Evolutionary conservation across 2,797 vertebrate genomes (phyloP), one percentile per base, ranked within the genome.

Genomic region (Gallinago nigripennis): DNA sequence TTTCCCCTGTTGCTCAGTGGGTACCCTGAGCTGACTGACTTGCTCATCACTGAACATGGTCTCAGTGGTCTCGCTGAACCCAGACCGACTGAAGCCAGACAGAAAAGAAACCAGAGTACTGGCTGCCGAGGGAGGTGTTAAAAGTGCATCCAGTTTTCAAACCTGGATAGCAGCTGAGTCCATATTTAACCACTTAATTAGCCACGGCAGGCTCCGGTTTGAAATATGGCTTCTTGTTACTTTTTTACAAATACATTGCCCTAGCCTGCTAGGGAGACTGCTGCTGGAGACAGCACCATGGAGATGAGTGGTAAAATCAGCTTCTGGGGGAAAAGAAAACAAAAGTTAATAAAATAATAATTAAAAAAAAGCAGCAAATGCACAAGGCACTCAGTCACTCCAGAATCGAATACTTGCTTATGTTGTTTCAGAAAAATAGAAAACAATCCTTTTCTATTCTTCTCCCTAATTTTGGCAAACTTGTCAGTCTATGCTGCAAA

Each of bases 181-280:
- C 51, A 4, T 80, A 73, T 88, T 88, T 90, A 92, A 95, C 77
- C 48, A 92, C 17, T 51, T 92, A 79, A 88, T 95, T 88, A 95
- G 35, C 48, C 20, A 37, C 70, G 70, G 48, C 81, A 86, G 58
- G 73, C 43, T 92, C 21, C 0, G 0, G 58, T 93, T 92, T 80
- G 82, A 92, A 88, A 92, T 82, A 79, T 90, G 66, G 25, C 82
- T 53, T 92, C 83, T 88, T 50, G 27, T 79, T 91, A 39, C 39
- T 43, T 82, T 90, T 86, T 87, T 72, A 84, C 54, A 84, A 79
- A 86, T 54, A 33, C 35, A 25, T 81, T 94, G 64, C 54, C 41
- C 63, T 45, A 82, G 54, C 72, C 48, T 39, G 39, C 69, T 56
- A 69, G 25, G 58, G 24, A 86, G 21, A 48, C 16, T 75, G 46